Base-by-base conservation (phyloP, 2,888 invertebrate species). In the Perizoma flavofasciatum region DNA sequence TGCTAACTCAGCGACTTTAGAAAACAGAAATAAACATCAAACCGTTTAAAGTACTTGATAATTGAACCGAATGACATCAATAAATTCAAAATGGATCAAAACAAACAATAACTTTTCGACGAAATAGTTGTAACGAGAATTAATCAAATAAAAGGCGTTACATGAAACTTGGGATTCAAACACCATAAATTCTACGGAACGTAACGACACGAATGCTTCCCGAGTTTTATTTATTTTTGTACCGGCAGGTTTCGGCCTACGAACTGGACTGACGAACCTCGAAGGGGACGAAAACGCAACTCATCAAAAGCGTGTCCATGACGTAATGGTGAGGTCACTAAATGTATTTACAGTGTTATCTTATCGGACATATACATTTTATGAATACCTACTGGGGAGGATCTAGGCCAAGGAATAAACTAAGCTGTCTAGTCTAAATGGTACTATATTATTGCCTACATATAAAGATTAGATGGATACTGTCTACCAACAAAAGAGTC, bases 241-340 rank as follows among this genome's bases (percentile, higher is more conserved):
- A 72, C 71, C 68, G 69, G 70, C 69, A 71, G 74, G 76, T 67
- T 66, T 64, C 73, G 72, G 69, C 63, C 63, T 70, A 75, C 75
- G 79, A 78, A 76, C 71, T 63, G 73, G 71, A 82, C 83, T 82
- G 80, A 46, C 33, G 47, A 75, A 73, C 72, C 68, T 63, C 69
- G 70, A 49, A 32, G 50, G 55, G 62, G 55, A 40, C 76, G 73
- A 72, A 69, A 69, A 81, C 81, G 79, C 82, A 78, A 77, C 79
- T 78, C 81, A 77, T 78, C 75, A 66, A 56, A 51, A 60, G 74
- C 66, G 66, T 67, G 69, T 68, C 75, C 70, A 75, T 84, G 82
- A 83, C 84, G 85, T 73, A 63, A 69, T 65, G 63, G 68, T 87
- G 85, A 85, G 84, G 83, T 82, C 85, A 84, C 78, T 67, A 66